Conservation (phyloP, 2,888 invertebrate species). For the Clitarchus hookeri region DNA sequence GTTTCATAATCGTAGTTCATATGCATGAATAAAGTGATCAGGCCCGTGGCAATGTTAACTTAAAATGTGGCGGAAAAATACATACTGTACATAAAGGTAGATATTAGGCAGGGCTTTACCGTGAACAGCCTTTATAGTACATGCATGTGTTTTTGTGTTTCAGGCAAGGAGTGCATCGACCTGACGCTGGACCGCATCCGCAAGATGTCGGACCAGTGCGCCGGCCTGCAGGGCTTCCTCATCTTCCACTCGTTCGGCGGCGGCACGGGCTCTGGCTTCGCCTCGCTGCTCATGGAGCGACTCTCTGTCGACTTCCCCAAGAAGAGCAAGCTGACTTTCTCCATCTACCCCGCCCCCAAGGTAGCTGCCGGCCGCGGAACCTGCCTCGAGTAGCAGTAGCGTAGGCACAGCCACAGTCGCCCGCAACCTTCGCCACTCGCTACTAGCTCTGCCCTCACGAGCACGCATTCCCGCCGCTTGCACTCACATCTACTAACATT, state of each 20-base stretch:
- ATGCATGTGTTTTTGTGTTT: neutral
- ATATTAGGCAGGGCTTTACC: no score
- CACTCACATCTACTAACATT: no score
- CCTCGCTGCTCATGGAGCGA: conserved; percentile 84
- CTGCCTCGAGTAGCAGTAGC: neutral
- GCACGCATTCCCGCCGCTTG: no score
- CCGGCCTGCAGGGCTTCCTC: conserved; percentile 81
- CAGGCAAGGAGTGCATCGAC: conserved; percentile 67
- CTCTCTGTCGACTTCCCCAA: conserved; percentile 83
- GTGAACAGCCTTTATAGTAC: no score
- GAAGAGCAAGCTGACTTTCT: conserved; percentile 86
- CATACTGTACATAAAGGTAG: no score
- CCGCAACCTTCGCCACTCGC: no score
- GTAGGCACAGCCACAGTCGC: no score
- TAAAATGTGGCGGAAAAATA: no score
- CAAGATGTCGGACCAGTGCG: conserved; percentile 80
- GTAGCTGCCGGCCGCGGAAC: conserved; percentile 53
- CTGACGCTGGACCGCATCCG: conserved; percentile 73
- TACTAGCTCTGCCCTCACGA: no score
- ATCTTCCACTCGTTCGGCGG: conserved; percentile 88
- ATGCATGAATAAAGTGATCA: no score
- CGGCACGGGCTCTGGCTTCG: conserved; percentile 89
- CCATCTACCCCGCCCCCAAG: conserved; percentile 90
- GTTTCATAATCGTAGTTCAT: no score
- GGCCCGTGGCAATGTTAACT: no score